Evolutionary conservation across 2,888 invertebrate genomes (phyloP).

Genomic region (Arctia plantaginis): DNA sequence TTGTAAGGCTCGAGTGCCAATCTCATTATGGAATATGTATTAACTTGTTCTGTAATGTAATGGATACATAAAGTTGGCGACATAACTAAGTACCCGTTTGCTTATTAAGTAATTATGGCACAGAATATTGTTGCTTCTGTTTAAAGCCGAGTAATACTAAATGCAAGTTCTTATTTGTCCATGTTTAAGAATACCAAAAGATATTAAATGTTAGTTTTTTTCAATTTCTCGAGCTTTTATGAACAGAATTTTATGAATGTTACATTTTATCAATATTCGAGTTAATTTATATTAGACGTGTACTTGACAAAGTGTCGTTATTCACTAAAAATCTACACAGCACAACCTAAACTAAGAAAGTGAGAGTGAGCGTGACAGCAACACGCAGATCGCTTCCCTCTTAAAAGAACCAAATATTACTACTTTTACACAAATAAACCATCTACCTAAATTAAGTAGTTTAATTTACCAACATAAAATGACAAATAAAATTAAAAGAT

Average conservation of each 20-base stretch:
- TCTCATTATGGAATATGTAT: not conserved
- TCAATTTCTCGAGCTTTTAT: not conserved
- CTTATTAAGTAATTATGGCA: not conserved
- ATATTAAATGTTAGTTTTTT: not conserved
- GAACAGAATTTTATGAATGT: not conserved
- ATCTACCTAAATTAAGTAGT: no score
- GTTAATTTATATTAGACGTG: no score
- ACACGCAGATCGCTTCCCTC: no score
- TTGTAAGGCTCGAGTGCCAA: not conserved
- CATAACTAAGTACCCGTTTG: not conserved
- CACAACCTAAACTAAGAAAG: no score
- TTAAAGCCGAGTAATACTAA: not conserved
- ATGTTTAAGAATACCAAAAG: not conserved
- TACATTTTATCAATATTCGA: not conserved
- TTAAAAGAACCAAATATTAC: no score
- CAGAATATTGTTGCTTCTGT: not conserved
- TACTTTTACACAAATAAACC: no score
- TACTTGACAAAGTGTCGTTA: not conserved
- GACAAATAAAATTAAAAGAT: no score
- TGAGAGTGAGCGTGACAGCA: no score
- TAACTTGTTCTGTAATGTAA: not conserved
- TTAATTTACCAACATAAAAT: no score
- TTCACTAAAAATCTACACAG: not conserved
- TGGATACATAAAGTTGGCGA: not conserved
- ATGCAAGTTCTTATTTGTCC: not conserved